Percentiles rank a stretch among this genome's conserved stretches.
These are phyloP conservation scores for Ochropacha duplaris DNA, from an alignment of 2,888 invertebrate genomes.

Conservation along the genomic window DNA sequence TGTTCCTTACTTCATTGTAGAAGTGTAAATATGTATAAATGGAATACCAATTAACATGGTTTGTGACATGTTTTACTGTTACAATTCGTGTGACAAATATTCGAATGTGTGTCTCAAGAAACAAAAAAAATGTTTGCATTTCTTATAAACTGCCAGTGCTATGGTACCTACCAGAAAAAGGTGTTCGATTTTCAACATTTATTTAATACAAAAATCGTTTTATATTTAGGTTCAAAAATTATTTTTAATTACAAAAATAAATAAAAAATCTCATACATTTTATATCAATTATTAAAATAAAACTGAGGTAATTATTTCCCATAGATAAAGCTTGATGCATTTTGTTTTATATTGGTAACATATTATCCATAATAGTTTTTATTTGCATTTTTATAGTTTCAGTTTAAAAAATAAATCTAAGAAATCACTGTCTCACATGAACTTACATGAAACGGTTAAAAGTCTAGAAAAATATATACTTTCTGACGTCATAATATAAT, in stretches of 20 bases:
- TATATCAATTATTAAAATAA: no score
- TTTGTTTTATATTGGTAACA: neutral
- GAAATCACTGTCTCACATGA: no score
- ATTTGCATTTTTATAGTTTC: no score
- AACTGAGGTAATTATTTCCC: neutral
- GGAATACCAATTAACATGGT: slow-evolving; percentile 71
- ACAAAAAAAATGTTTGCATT: neutral
- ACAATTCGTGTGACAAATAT: slow-evolving; percentile 36
- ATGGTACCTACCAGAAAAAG: neutral
- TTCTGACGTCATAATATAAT: no score
- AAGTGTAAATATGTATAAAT: slow-evolving; percentile 56
- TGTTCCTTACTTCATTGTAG: slow-evolving; percentile 32
- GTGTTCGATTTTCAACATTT: neutral
- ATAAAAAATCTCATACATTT: no score
- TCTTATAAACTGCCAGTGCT: neutral
- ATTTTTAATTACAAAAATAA: no score
- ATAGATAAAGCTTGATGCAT: no score
- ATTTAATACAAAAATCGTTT: neutral
- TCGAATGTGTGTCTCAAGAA: slow-evolving; percentile 6
- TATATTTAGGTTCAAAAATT: neutral
- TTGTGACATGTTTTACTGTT: slow-evolving; percentile 69
- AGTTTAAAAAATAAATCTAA: no score
- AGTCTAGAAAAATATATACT: no score
- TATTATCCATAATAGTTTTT: no score
- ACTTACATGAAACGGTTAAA: no score